Conservation (phyloP, 2,113 vertebrate genomes). For the Bufo bufo region DNA sequence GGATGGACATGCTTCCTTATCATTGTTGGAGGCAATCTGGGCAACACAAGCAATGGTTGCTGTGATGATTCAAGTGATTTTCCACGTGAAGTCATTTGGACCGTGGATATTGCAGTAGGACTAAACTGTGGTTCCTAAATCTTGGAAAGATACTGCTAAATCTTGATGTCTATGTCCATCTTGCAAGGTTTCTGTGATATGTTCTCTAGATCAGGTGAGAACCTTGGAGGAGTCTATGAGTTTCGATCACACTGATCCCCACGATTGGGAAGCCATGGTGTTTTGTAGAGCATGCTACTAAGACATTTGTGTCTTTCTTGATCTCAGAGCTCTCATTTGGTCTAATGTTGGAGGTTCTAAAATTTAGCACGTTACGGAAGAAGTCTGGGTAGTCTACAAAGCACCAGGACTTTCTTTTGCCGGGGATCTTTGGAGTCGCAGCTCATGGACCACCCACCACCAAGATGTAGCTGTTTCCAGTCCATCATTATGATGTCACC, state of each 20-base stretch:
- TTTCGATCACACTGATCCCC: neutral
- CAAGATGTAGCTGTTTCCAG: neutral
- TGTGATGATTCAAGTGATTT: neutral
- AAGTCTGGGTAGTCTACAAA: neutral
- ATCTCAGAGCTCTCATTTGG: no score
- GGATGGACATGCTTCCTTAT: neutral
- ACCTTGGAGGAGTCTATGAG: neutral
- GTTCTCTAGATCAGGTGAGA: neutral
- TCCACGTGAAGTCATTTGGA: neutral
- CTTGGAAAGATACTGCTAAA: neutral
- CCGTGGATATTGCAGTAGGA: neutral
- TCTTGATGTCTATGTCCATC: neutral
- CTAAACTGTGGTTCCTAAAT: neutral
- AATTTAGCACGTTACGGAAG: no score
- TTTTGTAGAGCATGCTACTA: neutral
- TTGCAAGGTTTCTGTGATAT: neutral
- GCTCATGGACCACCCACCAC: neutral
- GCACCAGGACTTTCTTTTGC: neutral
- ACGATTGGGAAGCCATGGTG: neutral
- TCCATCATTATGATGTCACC: neutral
- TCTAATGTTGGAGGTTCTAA: no score
- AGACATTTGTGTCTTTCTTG: neutral
- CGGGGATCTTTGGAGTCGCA: neutral
- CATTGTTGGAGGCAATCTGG: neutral
- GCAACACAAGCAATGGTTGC: no score